Evolutionary conservation across 2,888 invertebrate species (phyloP).

Genomic region (Mycalesis mineus): DNA sequence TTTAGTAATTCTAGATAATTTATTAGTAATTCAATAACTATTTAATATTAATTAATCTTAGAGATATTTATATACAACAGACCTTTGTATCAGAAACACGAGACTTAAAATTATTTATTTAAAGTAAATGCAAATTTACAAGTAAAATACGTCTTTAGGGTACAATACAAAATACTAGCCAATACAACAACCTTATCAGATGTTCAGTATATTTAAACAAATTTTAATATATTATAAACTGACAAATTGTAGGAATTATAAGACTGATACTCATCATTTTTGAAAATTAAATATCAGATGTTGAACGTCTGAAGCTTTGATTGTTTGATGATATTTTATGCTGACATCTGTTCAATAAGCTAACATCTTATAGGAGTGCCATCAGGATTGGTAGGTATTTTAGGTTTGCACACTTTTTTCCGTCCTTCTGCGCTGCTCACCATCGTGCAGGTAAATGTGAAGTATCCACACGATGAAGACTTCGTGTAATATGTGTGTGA

Average conservation of each 20-base stretch:
- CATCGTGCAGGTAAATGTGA: constrained; percentile 90
- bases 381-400: constrained; percentile 86
- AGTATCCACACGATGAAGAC: constrained; percentile 91
- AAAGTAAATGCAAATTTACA: background rate
- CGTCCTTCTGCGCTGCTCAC: constrained; percentile 86
- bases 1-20: no score
- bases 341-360: constrained; percentile 5
- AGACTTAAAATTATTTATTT: background rate
- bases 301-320: no score
- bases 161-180: background rate
- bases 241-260: no score
- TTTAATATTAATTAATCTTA: no score
- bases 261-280: no score
- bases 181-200: background rate
- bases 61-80: no score
- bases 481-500: constrained; percentile 90
- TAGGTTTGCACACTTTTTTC: constrained; percentile 89
- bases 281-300: no score
- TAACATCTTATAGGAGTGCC: constrained; percentile 82
- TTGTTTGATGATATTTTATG: no score
- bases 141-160: background rate
- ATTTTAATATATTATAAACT: no score
- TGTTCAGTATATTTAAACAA: background rate
- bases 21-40: background rate
- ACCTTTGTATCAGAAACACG: background rate